A percentile compares a stretch with the other conserved stretches of the same genome.
Evolutionary conservation across 1,140 invertebrate genomes (phyloP).

Genomic region (Megathymus violae): DNA sequence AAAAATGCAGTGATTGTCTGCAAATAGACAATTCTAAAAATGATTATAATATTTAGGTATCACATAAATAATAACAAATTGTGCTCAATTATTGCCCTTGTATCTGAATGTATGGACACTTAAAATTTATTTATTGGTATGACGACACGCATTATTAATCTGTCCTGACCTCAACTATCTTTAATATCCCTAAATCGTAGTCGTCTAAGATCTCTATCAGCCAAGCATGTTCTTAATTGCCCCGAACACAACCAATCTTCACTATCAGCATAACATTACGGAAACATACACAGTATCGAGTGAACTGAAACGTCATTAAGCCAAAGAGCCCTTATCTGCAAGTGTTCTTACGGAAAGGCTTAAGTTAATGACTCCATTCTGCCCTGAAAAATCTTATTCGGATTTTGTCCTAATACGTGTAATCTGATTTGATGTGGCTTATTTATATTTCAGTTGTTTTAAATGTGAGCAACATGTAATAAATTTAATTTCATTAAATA

Average conservation of each 20-base stretch:
- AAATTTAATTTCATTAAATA: slow-evolving; percentile 6
- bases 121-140: no score
- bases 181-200: no score
- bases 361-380: slow-evolving; percentile 46
- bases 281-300: slow-evolving; percentile 41
- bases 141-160: no score
- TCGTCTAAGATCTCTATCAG: neutral
- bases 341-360: slow-evolving; percentile 44
- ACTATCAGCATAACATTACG: slow-evolving; percentile 33
- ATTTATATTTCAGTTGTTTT: slow-evolving; percentile 25
- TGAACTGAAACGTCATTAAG: slow-evolving; percentile 46
- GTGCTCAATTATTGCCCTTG: no score
- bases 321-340: slow-evolving; percentile 42
- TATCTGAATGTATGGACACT: no score
- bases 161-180: no score
- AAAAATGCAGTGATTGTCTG: no score
- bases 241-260: slow-evolving; percentile 21
- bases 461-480: slow-evolving; percentile 23
- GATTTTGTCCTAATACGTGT: slow-evolving; percentile 31
- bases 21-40: no score
- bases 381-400: slow-evolving; percentile 26
- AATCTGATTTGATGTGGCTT: slow-evolving; percentile 24
- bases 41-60: no score
- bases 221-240: slow-evolving; percentile 6
- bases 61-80: no score